These are phyloP conservation scores for Dicyrtomina minuta DNA, from an alignment of 2,888 invertebrate species.

Conservation along the genomic window DNA sequence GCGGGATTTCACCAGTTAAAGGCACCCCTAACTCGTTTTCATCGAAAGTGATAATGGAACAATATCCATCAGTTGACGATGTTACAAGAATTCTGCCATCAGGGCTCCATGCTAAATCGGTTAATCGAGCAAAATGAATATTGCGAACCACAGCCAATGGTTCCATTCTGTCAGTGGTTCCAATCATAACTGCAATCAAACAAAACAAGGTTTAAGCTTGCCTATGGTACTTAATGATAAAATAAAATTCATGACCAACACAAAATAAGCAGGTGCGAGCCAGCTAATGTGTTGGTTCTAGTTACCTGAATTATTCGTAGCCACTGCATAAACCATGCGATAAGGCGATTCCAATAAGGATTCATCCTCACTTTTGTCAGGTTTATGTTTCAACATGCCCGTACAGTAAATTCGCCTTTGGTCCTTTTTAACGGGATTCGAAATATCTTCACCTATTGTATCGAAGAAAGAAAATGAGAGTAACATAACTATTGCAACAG, in stretches of 20 bases:
- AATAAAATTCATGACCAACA: too few species aligned
- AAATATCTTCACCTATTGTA: constrained; percentile 41
- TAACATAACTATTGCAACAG: too few species aligned
- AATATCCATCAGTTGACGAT: constrained; percentile 88
- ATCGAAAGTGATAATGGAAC: constrained; percentile 77
- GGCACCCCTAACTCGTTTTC: constrained; percentile 69
- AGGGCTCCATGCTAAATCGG: constrained; percentile 82
- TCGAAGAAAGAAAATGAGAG: neutral
- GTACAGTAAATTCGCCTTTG: constrained; percentile 42
- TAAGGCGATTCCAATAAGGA: constrained; percentile 65
- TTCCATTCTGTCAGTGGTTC: constrained; percentile 79
- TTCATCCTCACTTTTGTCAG: constrained; percentile 28
- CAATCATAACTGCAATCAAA: constrained; percentile 68
- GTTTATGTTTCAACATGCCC: constrained; percentile 35
- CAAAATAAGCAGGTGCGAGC: too few species aligned
- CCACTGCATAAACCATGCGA: constrained; percentile 86
- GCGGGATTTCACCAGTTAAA: neutral
- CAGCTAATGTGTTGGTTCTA: too few species aligned
- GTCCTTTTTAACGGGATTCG: constrained; percentile 43
- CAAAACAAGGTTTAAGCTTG: too few species aligned
- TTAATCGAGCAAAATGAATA: constrained; percentile 85
- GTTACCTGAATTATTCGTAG: constrained; percentile 70
- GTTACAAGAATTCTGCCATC: constrained; percentile 75
- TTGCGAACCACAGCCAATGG: constrained; percentile 80
- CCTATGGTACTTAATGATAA: too few species aligned